These are phyloP conservation scores for Pangasius larnaudii DNA, from an alignment of 2,797 vertebrate genomes.

Conservation along the genomic window DNA sequence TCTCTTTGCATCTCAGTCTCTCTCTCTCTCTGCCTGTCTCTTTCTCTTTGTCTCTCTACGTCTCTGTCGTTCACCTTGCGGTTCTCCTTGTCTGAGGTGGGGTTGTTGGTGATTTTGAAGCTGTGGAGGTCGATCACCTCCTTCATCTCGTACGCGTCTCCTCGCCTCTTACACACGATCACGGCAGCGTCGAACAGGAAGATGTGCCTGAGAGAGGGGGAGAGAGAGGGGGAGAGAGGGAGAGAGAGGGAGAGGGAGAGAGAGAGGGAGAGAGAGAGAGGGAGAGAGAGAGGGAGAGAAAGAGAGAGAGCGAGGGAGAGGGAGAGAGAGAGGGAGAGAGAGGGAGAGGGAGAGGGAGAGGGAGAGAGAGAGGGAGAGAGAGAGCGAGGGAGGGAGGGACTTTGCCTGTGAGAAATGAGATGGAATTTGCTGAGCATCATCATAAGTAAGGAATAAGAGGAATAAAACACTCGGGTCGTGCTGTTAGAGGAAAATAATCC, in stretches of 20 bases:
- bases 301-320: background rate
- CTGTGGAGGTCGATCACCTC: slow-evolving; percentile 94
- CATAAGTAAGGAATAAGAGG: background rate
- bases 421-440: no score
- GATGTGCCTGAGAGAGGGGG: slow-evolving; percentile 84
- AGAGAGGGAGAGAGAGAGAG: background rate
- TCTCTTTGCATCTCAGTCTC: background rate
- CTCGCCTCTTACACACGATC: slow-evolving; percentile 92
- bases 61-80: slow-evolving; percentile 81
- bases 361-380: no score
- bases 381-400: no score
- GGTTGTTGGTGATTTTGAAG: slow-evolving; percentile 96
- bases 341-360: no score
- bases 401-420: no score
- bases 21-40: background rate
- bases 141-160: slow-evolving; percentile 97
- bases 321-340: no score
- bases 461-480: background rate
- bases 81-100: slow-evolving; percentile 94
- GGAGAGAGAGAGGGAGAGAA: background rate
- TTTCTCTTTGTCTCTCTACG: background rate
- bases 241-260: background rate
- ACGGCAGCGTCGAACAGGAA: slow-evolving; percentile 95
- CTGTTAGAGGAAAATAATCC: no score
- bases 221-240: background rate